These are phyloP conservation scores for Drosophila atripex DNA, from an alignment of 2,888 invertebrate species.

Conservation along the genomic window DNA sequence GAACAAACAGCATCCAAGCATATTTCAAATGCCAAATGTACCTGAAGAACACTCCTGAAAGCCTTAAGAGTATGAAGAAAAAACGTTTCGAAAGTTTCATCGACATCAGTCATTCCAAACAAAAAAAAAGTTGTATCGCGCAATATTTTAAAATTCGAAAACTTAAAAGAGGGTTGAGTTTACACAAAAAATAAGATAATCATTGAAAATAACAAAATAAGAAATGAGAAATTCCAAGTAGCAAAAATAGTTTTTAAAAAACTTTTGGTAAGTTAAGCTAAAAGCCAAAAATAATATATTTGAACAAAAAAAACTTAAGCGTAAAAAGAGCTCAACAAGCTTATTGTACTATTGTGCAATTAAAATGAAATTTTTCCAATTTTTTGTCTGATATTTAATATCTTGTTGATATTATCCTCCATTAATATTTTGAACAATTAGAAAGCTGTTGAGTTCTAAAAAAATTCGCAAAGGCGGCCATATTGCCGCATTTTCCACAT, in stretches of 20 bases:
- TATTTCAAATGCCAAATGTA: conserved; percentile 15
- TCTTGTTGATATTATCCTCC: background rate
- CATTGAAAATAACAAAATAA: conserved; percentile 19
- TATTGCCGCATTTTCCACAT: conserved; percentile 57
- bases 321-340: conserved; percentile 23
- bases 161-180: conserved; percentile 6
- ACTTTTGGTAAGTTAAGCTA: conserved; percentile 74
- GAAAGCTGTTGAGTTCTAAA: conserved; percentile 55
- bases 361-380: background rate
- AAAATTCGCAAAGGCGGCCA: conserved; percentile 49
- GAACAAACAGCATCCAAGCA: conserved; percentile 10
- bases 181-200: conserved; percentile 23
- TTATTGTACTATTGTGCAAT: background rate
- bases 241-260: conserved; percentile 37
- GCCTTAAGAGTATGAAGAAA: conserved; percentile 23
- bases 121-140: conserved; percentile 24
- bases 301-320: conserved; percentile 8
- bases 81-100: conserved; percentile 36
- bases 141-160: conserved; percentile 8
- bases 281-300: conserved; percentile 44
- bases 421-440: background rate
- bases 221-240: conserved; percentile 34
- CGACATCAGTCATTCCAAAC: conserved; percentile 28
- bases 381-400: conserved; percentile 11
- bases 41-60: conserved; percentile 44